phyloP scores from a whole-genome alignment of 1,140 invertebrate species.

The Schlechtendalia chinensis region DNA sequence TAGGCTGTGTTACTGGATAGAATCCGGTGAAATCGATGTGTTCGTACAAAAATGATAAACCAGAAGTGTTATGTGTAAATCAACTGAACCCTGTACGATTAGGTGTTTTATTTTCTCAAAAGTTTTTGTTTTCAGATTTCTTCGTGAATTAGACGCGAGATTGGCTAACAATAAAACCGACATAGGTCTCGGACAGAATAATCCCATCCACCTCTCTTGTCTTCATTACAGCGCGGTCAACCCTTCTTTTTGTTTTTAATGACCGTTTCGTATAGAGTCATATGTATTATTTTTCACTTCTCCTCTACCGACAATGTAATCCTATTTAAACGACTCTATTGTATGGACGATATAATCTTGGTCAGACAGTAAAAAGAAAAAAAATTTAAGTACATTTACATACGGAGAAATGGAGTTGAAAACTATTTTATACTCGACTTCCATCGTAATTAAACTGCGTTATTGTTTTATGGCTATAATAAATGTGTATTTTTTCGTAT shows the following conservation, averaged over 20 bases:
- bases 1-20: too few species aligned
- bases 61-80: not conserved
- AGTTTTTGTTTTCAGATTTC: slow-evolving; percentile 38
- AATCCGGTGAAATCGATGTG: not conserved
- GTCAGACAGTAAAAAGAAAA: not conserved
- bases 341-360: not conserved
- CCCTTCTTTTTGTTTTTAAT: slow-evolving; percentile 8
- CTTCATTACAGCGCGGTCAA: too few species aligned
- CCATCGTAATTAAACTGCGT: not conserved
- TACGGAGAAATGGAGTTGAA: slow-evolving; percentile 1
- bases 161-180: slow-evolving; percentile 13
- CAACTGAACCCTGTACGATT: too few species aligned
- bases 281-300: not conserved
- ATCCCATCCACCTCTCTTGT: not conserved
- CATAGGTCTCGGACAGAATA: not conserved
- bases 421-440: too few species aligned
- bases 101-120: not conserved
- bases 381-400: not conserved
- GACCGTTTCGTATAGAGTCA: not conserved
- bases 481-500: not conserved
- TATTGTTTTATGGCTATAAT: not conserved
- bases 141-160: not conserved
- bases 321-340: not conserved
- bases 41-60: too few species aligned
- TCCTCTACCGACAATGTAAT: too few species aligned